Evolutionary conservation across 53 echinoderm and acorn worm genomes (phyloP), one percentile per base, ranked within the genome.

Genomic region (Echinarachnius parma): DNA sequence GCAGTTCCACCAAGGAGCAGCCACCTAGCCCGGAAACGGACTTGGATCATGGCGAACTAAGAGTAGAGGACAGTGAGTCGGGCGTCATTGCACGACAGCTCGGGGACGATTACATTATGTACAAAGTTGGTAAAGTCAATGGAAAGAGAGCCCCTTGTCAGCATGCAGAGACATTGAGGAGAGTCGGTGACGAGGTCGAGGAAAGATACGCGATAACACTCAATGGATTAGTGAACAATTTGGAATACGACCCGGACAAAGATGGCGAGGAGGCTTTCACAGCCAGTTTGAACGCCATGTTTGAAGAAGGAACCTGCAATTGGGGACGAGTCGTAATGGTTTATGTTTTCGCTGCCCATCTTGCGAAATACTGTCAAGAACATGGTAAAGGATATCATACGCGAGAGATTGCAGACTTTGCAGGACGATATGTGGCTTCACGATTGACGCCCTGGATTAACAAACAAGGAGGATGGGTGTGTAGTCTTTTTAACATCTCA

Each of bases 281-380:
- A 13, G 82, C 87, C 35, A 87, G 96, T 72, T 76, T 96, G 34
- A 84, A 96, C 53, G 87, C 90, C 87, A 96, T 96, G 96, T 96
- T 96, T 66, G 96, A 91, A 64, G 91, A 96, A 91, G 96, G 96
- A 24, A 63, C 90, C 16, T 87, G 84, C 45, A 96, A 87, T 61
- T 96, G 96, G 96, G 96, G 96, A 62, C 81, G 91, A 30, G 87
- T 91, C 48, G 91, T 90, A 2, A 96, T 90, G 90, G 96, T 96
- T 21, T 96, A 91, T 61, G 96, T 96, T 11, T 96, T 96, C 76
- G 90, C 91, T 46, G 91, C 96, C 35, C 84, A 91, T 71, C 82
- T 96, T 4, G 96, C 96, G 3, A 86, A 96, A 60, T 84, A 96
- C 63, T 96, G 96, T 53, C 75, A 87, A 44, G 90, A 88, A 21